Conservation (phyloP, 2,888 invertebrate species). For the Noctuana brunneofusca region DNA sequence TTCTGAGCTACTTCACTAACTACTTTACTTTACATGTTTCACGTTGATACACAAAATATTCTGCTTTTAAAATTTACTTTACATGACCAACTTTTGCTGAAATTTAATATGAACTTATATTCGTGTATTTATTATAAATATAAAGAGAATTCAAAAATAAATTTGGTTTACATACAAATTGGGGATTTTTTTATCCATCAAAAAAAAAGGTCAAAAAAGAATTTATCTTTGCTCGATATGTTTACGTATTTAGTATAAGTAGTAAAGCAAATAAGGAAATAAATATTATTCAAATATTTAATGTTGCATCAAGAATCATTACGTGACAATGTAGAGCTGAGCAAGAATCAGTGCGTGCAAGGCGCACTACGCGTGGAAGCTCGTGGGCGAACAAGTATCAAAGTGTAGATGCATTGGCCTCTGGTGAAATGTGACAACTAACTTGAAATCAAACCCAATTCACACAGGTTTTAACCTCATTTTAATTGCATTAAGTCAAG, state of each 20-base stretch:
- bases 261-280: not conserved
- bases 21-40: no score
- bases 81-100: no score
- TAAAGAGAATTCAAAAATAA: no score
- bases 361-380: slow-evolving; percentile 49
- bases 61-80: no score
- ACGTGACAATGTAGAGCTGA: slow-evolving; percentile 9
- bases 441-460: slow-evolving; percentile 26
- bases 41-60: no score
- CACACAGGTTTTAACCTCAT: slow-evolving; percentile 17
- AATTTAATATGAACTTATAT: no score
- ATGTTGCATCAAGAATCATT: slow-evolving; percentile 13
- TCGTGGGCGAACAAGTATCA: slow-evolving; percentile 60
- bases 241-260: not conserved
- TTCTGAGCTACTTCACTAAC: no score
- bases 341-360: slow-evolving; percentile 30
- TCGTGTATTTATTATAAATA: no score
- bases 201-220: no score
- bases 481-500: slow-evolving; percentile 13
- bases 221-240: no score
- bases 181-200: no score
- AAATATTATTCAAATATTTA: not conserved
- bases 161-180: no score
- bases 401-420: slow-evolving; percentile 26
- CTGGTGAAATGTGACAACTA: slow-evolving; percentile 25